Conservation (phyloP, 1,140 invertebrate genomes). For the Colletes latitarsis region DNA sequence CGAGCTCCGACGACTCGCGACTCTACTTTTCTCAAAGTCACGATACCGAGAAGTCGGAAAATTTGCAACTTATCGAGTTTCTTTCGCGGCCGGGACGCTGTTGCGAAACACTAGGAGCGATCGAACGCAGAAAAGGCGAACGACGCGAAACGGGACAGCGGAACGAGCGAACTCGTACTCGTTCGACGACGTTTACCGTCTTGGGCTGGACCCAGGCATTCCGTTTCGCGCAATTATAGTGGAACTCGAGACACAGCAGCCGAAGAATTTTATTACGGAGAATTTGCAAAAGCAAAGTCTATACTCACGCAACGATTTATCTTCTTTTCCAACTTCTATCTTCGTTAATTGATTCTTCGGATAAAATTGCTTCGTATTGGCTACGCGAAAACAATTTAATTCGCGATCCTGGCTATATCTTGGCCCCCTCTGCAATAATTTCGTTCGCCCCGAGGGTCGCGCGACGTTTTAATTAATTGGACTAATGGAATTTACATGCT, state of each 20-base stretch:
- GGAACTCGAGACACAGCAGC: too few relatives aligned
- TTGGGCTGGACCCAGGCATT: neutral
- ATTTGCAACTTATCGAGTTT: neutral
- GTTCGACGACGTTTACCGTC: neutral
- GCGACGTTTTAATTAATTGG: slow-evolving; percentile 56
- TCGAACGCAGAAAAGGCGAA: neutral
- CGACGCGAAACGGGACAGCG: neutral
- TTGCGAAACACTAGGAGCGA: neutral
- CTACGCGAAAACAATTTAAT: too few relatives aligned
- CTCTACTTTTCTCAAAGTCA: too few relatives aligned
- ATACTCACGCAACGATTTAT: too few relatives aligned
- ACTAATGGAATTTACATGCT: slow-evolving; percentile 62
- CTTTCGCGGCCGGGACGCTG: neutral
- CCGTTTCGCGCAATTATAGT: too few relatives aligned
- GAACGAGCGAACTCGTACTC: neutral
- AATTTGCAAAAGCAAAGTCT: too few relatives aligned
- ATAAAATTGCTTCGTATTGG: too few relatives aligned
- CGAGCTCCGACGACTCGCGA: too few relatives aligned
- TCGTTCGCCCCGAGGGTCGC: neutral
- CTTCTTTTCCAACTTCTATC: too few relatives aligned
- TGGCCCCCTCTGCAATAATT: neutral
- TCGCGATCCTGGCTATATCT: too few relatives aligned
- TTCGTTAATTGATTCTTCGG: too few relatives aligned
- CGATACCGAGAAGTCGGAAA: neutral
- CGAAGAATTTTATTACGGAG: too few relatives aligned